A percentile compares a stretch with the other conserved stretches of the same genome.
These are phyloP conservation scores for Cerastis rubricosa DNA, from an alignment of 2,888 invertebrate species.

Conservation along the genomic window DNA sequence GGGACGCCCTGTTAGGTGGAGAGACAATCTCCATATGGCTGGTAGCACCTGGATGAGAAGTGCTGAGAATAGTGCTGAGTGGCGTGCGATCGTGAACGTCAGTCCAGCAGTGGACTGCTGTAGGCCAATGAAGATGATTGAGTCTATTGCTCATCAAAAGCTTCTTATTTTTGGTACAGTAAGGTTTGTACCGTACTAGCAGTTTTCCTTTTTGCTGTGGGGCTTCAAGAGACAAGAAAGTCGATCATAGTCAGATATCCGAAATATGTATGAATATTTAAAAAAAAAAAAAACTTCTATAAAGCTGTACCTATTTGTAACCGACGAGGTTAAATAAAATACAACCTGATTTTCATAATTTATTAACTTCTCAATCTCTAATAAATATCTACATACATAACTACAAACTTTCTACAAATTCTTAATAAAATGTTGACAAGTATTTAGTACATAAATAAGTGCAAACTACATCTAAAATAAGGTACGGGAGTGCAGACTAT, in stretches of 20 bases:
- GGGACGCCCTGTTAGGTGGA: neutral
- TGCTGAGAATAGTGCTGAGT: too few relatives aligned
- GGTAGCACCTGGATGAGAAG: too few relatives aligned
- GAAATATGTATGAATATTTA: too few relatives aligned
- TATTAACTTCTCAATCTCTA: constrained; percentile 69
- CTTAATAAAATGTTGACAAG: constrained; percentile 38
- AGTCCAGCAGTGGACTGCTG: neutral
- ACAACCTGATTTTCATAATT: constrained; percentile 38
- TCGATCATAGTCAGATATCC: neutral
- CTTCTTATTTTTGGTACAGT: too few relatives aligned
- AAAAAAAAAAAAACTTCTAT: too few relatives aligned
- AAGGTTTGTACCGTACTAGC: neutral
- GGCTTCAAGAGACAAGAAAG: neutral
- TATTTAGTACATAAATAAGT: constrained; percentile 50
- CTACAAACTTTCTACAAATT: constrained; percentile 67
- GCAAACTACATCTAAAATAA: constrained; percentile 61
- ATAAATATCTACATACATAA: constrained; percentile 75
- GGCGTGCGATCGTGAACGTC: neutral
- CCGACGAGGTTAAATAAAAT: constrained; percentile 13
- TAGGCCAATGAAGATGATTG: neutral
- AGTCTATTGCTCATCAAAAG: neutral
- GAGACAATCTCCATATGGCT: neutral
- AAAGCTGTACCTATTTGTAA: neutral
- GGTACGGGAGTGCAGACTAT: constrained; percentile 61
- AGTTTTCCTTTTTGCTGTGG: neutral